Evolutionary conservation across 2,888 invertebrate species (phyloP), one percentile per base, ranked within the genome.

Genomic region (Chrysolina americana): DNA sequence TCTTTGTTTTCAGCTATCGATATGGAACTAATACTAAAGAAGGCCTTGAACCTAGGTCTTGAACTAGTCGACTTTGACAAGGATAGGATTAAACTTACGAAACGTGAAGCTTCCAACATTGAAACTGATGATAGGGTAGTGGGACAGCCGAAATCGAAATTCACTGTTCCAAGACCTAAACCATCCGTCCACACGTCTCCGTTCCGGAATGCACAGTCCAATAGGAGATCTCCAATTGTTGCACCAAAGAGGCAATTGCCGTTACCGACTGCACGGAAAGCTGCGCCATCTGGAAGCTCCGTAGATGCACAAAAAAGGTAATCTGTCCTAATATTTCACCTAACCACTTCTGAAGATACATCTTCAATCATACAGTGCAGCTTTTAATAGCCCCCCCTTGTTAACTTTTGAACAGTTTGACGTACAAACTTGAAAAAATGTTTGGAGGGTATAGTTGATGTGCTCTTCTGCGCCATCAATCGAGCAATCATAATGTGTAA

Each of bases 1-100:
- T 76, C 28, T 68, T 74, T 21, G 56, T 47, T 73, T 56, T 17
- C 65, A 79, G 79, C 70, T 50, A 66, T 48, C 0, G 79, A 76
- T 47, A 11, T 76, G 36, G 53, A 70, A 56, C 21, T 74, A 0
- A 70, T 80, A 70, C 21, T 71, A 21, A 78, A 80, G 74, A 78
- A 77, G 36, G 77, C 77, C 2, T 69, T 68, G 48, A 50, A 70
- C 3, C 41, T 80, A 4, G 75, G 76, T 36, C 64, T 73, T 44
- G 11, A 69, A 64, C 21, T 68, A 64, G 65, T 68, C 8, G 47
- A 63, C 17, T 53, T 36, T 4, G 59, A 68, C n/a, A 15, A 63
- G 6, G n/a, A 17, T 23, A 41, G 15, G 15, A 56, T 9, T 9
- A 19, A 72, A 15, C 11, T 71, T n/a, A 1, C 21, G 53, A 71